A percentile compares a stretch with the other conserved stretches of the same genome.
Evolutionary conservation across 2,888 invertebrate species (phyloP).

Genomic region (Pasiphila rectangulata): DNA sequence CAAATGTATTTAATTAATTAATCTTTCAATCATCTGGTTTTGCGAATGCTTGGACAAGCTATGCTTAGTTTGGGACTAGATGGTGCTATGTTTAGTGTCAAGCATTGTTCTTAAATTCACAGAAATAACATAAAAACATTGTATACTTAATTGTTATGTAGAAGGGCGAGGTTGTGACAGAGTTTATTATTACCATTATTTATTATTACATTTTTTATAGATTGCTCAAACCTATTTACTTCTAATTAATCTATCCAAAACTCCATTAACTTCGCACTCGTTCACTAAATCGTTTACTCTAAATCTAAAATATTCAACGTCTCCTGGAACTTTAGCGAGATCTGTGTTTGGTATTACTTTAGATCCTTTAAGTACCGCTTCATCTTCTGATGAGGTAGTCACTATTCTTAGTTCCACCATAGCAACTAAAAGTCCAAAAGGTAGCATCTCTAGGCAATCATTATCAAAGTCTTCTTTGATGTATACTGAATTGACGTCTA

Average conservation of each 20-base stretch:
- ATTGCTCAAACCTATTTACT: constrained; percentile 26
- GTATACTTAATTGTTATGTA: no score
- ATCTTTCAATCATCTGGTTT: no score
- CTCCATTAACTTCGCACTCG: constrained; percentile 54
- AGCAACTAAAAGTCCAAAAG: constrained; percentile 59
- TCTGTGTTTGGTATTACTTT: constrained; percentile 30
- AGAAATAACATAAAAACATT: no score
- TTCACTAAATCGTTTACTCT: constrained; percentile 61
- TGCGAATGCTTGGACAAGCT: no score
- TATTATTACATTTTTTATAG: neutral
- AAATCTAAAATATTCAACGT: constrained; percentile 41
- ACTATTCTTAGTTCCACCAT: constrained; percentile 58
- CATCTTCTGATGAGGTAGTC: constrained; percentile 46
- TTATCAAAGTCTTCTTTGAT: constrained; percentile 47
- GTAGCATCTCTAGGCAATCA: constrained; percentile 50
- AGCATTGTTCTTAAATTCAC: no score
- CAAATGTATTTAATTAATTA: no score
- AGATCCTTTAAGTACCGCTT: constrained; percentile 37
- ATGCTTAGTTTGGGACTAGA: no score
- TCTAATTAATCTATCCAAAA: constrained; percentile 48
- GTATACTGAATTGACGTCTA: constrained; percentile 50
- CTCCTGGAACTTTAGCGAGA: constrained; percentile 31
- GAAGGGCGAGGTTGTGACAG: no score
- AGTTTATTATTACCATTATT: no score
- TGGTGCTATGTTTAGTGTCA: no score